Conservation (phyloP, 2,888 invertebrate species). For the Raillietiella orientalis region DNA sequence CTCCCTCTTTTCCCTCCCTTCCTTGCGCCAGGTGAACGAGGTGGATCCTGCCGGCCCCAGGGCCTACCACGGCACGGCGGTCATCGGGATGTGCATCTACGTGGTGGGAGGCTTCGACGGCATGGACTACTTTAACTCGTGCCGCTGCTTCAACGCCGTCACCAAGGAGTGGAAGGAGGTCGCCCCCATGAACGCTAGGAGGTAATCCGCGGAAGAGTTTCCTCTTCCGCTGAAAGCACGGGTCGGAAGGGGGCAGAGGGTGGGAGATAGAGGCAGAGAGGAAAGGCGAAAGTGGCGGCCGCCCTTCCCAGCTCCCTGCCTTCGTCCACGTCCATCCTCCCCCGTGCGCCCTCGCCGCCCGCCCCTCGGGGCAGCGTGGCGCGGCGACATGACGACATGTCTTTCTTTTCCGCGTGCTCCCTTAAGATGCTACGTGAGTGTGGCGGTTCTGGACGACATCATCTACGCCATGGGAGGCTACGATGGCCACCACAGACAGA, state of each 20-base stretch:
- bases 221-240: conserved; percentile 4
- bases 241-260: no score
- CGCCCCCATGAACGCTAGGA: conserved; percentile 55
- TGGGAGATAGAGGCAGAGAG: no score
- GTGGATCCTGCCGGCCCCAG: conserved; percentile 51
- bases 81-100: conserved; percentile 48
- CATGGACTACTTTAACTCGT: conserved; percentile 54
- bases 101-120: conserved; percentile 79
- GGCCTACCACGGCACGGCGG: conserved; percentile 76
- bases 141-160: conserved; percentile 55
- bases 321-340: no score
- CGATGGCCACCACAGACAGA: conserved; percentile 53
- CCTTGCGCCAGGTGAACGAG: conserved; percentile 23
- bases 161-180: conserved; percentile 49
- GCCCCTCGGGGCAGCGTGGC: no score
- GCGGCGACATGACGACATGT: not conserved
- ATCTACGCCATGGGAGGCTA: conserved; percentile 68
- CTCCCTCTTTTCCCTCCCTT: conserved; percentile 5
- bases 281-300: no score
- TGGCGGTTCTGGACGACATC: conserved; percentile 34
- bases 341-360: no score
- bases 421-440: conserved; percentile 45
- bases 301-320: no score
- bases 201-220: conserved; percentile 15
- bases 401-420: not conserved